Evolutionary conservation across 2,797 vertebrate genomes (phyloP), one percentile per base, ranked within the genome.

Genomic region (Pseudomugil gertrudae): DNA sequence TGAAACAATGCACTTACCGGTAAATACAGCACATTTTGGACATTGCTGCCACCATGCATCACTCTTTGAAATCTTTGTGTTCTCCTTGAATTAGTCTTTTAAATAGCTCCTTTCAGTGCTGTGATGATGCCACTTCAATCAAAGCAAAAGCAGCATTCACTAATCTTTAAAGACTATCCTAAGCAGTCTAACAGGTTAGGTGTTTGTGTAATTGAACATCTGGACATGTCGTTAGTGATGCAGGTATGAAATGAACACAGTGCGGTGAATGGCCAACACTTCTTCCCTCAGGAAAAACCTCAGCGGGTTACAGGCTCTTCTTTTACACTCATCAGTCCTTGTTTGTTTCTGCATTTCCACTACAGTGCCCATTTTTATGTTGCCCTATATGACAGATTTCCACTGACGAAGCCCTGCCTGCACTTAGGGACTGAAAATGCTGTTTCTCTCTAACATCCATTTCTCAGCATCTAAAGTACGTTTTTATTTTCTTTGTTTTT

Each of bases 401-500:
- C 29, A 29, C 21, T 47, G 5, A 48, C 32, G 64, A 54, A 61
- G 55, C 29, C 0, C 10, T 60, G 45, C 65, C 33, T 52, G 35
- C 43, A 59, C 66, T 33, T 0, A 48, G 54, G 50, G 45, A 33
- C 11, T 0, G 53, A 23, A 14, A 26, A 57, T 15, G 40, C 5
- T 63, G 15, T 24, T 48, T 67, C 17, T 11, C 32, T 65, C 26
- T 54, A n/a, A 32, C 26, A 29, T 52, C 38, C 43, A 33, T 50
- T 47, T n/a, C 58, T 89, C 90, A 63, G 81, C 91, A 54, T 92
- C 89, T 72, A 26, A 3, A 2, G 38, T 29, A 43, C 11, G 30
- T 5, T 38, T 30, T 24, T 13, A 50, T 26, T 50, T 5, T 21
- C 6, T 45, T 47, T 13, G 19, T 52, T 63, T 56, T 67, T 59